Evolutionary conservation across 2,888 invertebrate species (phyloP).

Genomic region (Leucophora obtusa): DNA sequence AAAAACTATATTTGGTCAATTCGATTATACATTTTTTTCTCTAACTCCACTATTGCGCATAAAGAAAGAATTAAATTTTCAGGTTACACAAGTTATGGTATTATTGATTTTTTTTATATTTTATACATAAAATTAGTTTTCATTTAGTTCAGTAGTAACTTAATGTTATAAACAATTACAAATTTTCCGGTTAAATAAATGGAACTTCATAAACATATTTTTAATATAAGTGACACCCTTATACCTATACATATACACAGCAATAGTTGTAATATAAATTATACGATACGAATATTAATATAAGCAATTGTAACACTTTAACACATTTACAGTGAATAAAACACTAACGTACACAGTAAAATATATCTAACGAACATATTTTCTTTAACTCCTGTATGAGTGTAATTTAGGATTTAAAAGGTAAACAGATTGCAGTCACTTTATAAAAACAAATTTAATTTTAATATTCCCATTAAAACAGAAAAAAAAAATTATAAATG

Average conservation of each 20-base stretch:
- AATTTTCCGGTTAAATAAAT: too few relatives aligned
- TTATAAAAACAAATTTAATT: conserved; percentile 13
- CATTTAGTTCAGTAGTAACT: too few relatives aligned
- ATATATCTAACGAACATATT: neutral
- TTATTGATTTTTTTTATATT: too few relatives aligned
- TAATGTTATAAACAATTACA: too few relatives aligned
- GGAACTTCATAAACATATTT: too few relatives aligned
- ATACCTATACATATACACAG: neutral
- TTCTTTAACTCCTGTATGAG: neutral
- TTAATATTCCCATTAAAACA: conserved; percentile 11
- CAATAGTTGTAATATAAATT: neutral
- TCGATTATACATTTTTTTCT: too few relatives aligned
- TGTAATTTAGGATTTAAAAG: neutral
- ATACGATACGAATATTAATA: conserved; percentile 19
- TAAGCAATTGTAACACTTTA: neutral
- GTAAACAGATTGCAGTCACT: neutral
- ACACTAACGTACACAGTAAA: neutral
- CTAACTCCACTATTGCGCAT: too few relatives aligned
- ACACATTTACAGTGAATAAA: neutral
- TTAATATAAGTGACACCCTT: neutral
- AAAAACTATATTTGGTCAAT: too few relatives aligned
- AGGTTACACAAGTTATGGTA: too few relatives aligned
- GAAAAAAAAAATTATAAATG: conserved; percentile 36
- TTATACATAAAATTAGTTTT: too few relatives aligned
- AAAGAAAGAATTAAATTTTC: too few relatives aligned